Base-by-base conservation (phyloP, 2,888 invertebrate species). In the Diaprepes abbreviatus region DNA sequence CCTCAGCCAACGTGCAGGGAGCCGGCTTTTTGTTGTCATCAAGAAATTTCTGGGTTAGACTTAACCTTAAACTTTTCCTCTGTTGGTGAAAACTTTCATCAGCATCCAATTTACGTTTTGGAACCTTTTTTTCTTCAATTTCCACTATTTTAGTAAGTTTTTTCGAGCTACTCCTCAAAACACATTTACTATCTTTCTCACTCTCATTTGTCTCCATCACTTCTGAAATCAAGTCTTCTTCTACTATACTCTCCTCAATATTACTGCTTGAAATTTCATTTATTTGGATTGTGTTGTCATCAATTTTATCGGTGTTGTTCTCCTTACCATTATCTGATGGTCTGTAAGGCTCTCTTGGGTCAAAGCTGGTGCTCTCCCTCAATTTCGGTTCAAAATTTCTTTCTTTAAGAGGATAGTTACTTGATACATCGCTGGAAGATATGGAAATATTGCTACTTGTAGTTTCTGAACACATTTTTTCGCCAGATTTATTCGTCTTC, bases 181-280 rank as follows among this genome's bases (percentile, higher is more conserved):
- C 59, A 48, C 19, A 71, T 70, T 54, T 71, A 58, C 21, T 60
- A 12, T 60, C 48, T 35, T 48, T 48, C 16, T 60, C 60, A 16
- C 14, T 12, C 43, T 21, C 35, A 4, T 14, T 36, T 4, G 35
- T 60, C 24, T 17, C 28, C 3, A 5, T 3, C 5, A 21, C 19
- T 16, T 36, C 48, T 16, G 33, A 17, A 14, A 7, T 12, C 1
- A 7, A 7, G 1, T 70, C 66, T 0, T 62, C 63, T 19, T 66
- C 69, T 9, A n/a, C 9, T 3, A 24, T 5, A 10, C 35, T 62
- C 21, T 72, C 85, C n/a, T 86, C 85, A 6, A 87, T 86, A 43
- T 88, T 88, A 75, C 89, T 89, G 0, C 90, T 90, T 0, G 90
- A 90, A 14, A 91, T 88, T 81, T 91, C 90, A 80, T 90, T 88